phyloP scores from a whole-genome alignment of 2,797 vertebrate genomes.

The Mallotus villosus region DNA sequence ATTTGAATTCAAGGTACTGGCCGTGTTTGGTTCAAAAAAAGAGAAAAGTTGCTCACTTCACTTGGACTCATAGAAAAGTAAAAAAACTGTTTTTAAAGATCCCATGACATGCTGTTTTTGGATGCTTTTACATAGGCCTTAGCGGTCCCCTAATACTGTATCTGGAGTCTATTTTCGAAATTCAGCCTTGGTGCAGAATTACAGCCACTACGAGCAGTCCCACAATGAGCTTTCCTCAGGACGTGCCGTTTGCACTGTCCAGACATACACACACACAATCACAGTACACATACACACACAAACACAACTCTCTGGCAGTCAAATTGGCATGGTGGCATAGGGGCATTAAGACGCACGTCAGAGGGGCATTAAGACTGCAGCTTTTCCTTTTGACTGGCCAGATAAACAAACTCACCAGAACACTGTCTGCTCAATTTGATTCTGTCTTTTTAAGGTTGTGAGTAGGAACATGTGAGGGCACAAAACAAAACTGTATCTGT shows the following conservation, averaged over 20 bases:
- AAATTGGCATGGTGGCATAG: constrained; percentile 28
- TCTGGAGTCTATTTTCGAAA: too few relatives aligned
- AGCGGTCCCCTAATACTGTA: too few relatives aligned
- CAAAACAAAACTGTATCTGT: constrained; percentile 18
- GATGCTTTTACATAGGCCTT: too few relatives aligned
- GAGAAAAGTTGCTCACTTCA: not conserved
- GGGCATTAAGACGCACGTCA: constrained; percentile 44
- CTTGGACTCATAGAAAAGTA: too few relatives aligned
- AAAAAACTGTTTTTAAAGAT: too few relatives aligned
- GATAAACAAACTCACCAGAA: constrained; percentile 45
- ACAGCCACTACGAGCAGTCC: too few relatives aligned
- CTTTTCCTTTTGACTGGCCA: constrained; percentile 26
- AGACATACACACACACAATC: not conserved
- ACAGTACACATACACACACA: constrained; percentile 1
- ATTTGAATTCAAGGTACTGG: not conserved
- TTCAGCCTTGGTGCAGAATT: too few relatives aligned
- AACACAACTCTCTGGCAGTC: constrained; percentile 5
- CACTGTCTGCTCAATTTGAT: constrained; percentile 45
- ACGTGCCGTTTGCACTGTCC: too few relatives aligned
- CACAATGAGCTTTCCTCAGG: too few relatives aligned
- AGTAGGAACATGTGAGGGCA: constrained; percentile 31
- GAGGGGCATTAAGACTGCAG: constrained; percentile 43
- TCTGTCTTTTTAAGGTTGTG: constrained; percentile 58
- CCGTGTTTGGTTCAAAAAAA: not conserved
- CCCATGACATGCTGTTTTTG: too few relatives aligned